phyloP scores from a whole-genome alignment of 2,113 vertebrate species.

The Paracyprichromis sp. region DNA sequence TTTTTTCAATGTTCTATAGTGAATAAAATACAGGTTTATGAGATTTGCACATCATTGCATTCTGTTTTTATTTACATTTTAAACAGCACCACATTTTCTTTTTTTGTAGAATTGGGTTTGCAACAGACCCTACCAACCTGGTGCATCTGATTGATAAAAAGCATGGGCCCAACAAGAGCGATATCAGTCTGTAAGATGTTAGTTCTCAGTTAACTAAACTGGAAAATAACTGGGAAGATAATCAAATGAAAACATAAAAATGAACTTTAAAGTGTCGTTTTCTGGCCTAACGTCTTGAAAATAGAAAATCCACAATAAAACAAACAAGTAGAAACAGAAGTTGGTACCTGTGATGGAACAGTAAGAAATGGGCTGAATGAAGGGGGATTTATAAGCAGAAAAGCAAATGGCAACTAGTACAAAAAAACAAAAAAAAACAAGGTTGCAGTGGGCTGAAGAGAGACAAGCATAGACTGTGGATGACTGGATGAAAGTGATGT shows the following conservation, averaged over 20 bases:
- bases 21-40: accelerated
- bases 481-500: neutral
- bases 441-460: neutral
- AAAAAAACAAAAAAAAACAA: neutral
- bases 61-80: neutral
- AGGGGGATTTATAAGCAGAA: neutral
- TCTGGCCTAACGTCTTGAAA: neutral
- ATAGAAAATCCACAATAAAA: neutral
- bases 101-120: neutral
- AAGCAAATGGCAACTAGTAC: neutral
- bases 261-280: neutral
- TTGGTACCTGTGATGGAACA: neutral
- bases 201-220: neutral
- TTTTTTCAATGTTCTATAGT: neutral
- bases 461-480: neutral
- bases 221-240: neutral
- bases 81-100: neutral
- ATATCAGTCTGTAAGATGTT: neutral
- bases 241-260: neutral
- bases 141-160: neutral
- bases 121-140: neutral
- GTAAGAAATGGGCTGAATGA: neutral
- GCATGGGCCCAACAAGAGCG: neutral
- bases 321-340: neutral
- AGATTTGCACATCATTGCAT: neutral